Evolutionary conservation across 2,113 vertebrate genomes (phyloP).

Genomic region (Glaucidium brasilianum): DNA sequence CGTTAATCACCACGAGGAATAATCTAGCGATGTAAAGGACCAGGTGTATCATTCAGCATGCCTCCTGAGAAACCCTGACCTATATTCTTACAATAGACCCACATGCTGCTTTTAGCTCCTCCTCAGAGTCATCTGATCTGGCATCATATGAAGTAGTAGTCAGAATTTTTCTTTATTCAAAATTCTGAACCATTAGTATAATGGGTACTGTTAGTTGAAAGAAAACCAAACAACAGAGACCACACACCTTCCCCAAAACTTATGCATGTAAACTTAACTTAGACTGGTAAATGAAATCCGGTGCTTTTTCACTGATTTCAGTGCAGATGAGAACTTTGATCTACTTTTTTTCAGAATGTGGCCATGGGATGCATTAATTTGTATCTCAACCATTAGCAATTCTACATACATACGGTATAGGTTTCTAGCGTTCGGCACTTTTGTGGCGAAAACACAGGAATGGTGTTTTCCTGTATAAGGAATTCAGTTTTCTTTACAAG

Average conservation of each 20-base stretch:
- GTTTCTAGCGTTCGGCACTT: not conserved
- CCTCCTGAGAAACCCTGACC: not conserved
- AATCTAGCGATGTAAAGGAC: not conserved
- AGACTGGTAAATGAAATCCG: not conserved
- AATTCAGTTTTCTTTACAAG: not conserved
- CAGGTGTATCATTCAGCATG: not conserved
- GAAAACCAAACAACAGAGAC: not conserved
- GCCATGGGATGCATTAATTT: not conserved
- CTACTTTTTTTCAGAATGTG: not conserved
- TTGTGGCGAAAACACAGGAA: not conserved
- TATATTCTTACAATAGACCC: not conserved
- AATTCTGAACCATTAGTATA: not conserved
- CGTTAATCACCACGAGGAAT: not conserved
- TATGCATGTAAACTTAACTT: not conserved
- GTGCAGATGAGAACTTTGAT: not conserved
- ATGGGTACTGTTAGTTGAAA: not conserved
- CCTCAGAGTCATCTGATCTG: not conserved
- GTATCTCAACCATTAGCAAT: not conserved
- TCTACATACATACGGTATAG: not conserved
- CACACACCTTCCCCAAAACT: not conserved
- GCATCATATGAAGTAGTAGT: not conserved
- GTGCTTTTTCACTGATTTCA: not conserved
- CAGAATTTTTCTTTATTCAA: not conserved
- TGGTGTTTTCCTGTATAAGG: not conserved
- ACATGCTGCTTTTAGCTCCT: not conserved